Evolutionary conservation across 2,888 invertebrate genomes (phyloP).

Genomic region (Lamproptera curius): DNA sequence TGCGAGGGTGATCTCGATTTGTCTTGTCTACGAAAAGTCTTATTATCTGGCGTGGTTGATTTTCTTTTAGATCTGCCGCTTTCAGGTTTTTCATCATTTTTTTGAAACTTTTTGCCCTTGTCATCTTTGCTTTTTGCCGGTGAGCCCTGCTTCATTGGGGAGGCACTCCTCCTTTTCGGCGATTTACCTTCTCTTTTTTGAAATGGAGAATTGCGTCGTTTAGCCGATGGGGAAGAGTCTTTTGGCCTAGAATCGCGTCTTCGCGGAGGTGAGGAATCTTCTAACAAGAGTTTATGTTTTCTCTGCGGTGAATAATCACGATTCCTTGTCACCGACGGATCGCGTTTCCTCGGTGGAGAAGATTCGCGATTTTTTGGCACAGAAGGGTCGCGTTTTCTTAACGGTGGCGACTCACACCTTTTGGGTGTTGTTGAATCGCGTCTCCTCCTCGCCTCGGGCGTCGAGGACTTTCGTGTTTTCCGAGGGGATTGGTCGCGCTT

Average conservation of each 20-base stretch:
- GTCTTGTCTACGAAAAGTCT: conserved; percentile 30
- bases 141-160: neutral
- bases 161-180: neutral
- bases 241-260: neutral
- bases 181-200: conserved; percentile 22
- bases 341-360: neutral
- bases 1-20: conserved; percentile 48
- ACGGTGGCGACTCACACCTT: conserved; percentile 1
- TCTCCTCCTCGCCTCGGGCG: neutral
- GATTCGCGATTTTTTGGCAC: conserved; percentile 1
- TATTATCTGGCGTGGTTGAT: conserved; percentile 43
- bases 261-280: neutral
- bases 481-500: conserved; percentile 27
- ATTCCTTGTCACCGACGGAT: neutral
- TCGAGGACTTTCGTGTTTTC: conserved; percentile 1
- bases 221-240: neutral
- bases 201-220: conserved; percentile 37
- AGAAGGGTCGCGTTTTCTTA: conserved; percentile 8
- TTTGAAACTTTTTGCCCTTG: conserved; percentile 41
- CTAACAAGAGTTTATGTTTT: neutral
- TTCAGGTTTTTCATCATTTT: conserved; percentile 38
- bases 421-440: conserved; percentile 2
- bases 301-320: neutral
- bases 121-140: conserved; percentile 36
- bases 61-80: conserved; percentile 38